A percentile compares a stretch with the other conserved stretches of the same genome.
These are phyloP conservation scores for Dasysyrphus albostriatus DNA, from an alignment of 2,888 invertebrate species.

Conservation along the genomic window DNA sequence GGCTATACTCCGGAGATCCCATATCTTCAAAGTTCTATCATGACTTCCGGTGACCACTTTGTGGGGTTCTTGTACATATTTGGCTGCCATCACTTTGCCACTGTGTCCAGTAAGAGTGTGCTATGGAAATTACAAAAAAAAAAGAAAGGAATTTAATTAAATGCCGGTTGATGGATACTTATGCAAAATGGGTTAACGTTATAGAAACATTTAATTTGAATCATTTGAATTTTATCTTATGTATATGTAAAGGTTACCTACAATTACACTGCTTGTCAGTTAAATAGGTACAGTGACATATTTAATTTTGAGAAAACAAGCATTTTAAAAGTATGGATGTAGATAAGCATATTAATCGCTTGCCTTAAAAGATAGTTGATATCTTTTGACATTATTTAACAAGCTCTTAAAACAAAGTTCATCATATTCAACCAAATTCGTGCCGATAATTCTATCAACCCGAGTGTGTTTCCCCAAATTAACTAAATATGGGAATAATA, in stretches of 20 bases:
- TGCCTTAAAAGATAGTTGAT: too few relatives aligned
- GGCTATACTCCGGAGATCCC: conserved; percentile 97
- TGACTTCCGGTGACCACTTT: conserved; percentile 99
- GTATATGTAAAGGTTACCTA: background rate
- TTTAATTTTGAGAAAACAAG: too few relatives aligned
- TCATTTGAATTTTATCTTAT: background rate
- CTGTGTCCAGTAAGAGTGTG: conserved; percentile 88
- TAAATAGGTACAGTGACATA: background rate
- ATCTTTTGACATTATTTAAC: too few relatives aligned
- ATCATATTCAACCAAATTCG: too few relatives aligned
- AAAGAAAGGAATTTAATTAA: conserved; percentile 31
- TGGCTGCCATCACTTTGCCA: conserved; percentile 98
- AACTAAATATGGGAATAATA: too few relatives aligned
- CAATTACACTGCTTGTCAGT: background rate
- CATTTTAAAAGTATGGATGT: too few relatives aligned
- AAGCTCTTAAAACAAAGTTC: too few relatives aligned
- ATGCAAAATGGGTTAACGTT: conserved; percentile 20
- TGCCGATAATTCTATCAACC: too few relatives aligned
- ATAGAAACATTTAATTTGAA: background rate
- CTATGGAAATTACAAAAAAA: conserved; percentile 76
- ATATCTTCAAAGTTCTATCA: conserved; percentile 98
- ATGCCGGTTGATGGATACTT: background rate
- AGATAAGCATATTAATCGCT: too few relatives aligned
- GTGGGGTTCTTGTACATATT: conserved; percentile 95
- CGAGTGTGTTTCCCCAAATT: too few relatives aligned